Base-by-base conservation (phyloP, 2,113 vertebrate genomes). In the Madoqua kirkii region DNA sequence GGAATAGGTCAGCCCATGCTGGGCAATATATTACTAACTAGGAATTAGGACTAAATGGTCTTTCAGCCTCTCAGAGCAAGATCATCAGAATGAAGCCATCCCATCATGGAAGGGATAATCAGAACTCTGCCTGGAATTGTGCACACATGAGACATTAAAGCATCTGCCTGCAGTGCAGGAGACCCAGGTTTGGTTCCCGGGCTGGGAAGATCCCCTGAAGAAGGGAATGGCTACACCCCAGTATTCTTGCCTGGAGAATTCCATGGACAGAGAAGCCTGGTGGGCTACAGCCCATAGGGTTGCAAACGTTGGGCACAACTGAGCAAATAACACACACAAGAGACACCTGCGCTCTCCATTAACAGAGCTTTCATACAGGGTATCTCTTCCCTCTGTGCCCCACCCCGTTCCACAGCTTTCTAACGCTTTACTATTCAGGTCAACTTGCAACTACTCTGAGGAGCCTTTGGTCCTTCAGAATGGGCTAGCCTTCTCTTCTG, bases 381-480 rank as follows among this genome's bases (percentile, higher is more conserved):
- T 27, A 40, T 29, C 71, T 48, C n/a, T 36, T 57, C 33, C 54
- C 36, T 81, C 13, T 6, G 10, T 5, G 12, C 6, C 1, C 3
- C 6, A 12, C 3, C 7, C 11, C 7, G 0, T 2, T 5, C 33
- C 21, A 9, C 21, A 14, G 15, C 78, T 7, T 4, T 60, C 4
- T 31, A 45, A 60, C 62, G 33, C 43, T 29, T 83, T n/a, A 33
- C 17, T 15, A 29, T 13, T 15, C 2, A 8, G 25, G n/a, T 76
- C 64, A 82, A 27, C 2, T 81, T 71, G 76, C 43, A 15, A 48
- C 43, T 59, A 40, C 71, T 78, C 19, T 4, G 13, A 31, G 43
- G 94, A 85, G 50, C 14, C 54, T 23, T 5, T 36, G 45, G 19
- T 71, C 45, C 15, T 71, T 29, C 52, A 25, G 54, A n/a, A 54